Percentiles rank a stretch among this genome's conserved stretches.
These are phyloP conservation scores for Prionace glauca DNA, from an alignment of 2,797 vertebrate genomes.

Conservation along the genomic window DNA sequence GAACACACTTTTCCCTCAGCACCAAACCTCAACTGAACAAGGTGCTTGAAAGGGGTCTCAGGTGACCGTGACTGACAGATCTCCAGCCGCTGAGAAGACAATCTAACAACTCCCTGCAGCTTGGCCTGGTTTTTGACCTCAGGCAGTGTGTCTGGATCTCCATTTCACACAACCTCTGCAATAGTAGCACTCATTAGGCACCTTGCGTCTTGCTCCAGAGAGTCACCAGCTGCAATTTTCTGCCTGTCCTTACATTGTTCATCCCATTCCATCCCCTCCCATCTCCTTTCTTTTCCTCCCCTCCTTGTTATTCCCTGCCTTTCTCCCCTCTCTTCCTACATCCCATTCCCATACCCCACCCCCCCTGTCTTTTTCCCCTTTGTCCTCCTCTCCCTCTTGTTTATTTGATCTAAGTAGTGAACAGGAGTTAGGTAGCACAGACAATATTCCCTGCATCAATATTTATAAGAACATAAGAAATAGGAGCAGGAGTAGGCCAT, in stretches of 20 bases:
- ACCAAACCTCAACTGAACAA: not conserved
- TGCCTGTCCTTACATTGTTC: not conserved
- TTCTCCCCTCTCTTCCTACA: not conserved
- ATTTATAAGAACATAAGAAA: too few species aligned
- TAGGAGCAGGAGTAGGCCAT: too few species aligned
- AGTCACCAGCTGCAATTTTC: not conserved
- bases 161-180: not conserved
- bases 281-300: not conserved
- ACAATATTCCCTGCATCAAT: too few species aligned
- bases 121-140: not conserved
- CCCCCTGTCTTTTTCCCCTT: too few species aligned
- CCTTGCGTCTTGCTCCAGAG: not conserved
- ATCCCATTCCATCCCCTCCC: not conserved
- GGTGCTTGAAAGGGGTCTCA: not conserved
- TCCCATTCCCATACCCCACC: too few species aligned
- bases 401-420: not conserved
- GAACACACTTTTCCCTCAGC: not conserved
- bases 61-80: not conserved
- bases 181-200: not conserved
- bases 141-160: not conserved
- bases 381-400: not conserved
- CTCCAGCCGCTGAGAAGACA: not conserved
- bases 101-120: not conserved
- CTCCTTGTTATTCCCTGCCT: not conserved
- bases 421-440: not conserved